Base-by-base conservation (phyloP, 2,113 vertebrate genomes). In the Rhea americana region DNA sequence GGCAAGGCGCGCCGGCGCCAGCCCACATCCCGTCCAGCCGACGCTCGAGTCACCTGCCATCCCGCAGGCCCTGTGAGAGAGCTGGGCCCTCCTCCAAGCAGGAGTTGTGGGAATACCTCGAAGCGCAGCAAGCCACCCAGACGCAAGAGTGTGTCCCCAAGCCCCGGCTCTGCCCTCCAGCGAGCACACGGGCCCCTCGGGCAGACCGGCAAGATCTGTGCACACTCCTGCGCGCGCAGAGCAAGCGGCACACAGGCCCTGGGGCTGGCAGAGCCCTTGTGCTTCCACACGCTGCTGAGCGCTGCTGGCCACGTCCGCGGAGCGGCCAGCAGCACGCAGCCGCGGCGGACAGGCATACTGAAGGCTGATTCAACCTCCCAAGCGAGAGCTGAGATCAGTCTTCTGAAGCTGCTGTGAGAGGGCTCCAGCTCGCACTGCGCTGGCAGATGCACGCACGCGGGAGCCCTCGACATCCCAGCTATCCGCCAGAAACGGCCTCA, bases 11-110 rank as follows among this genome's bases (percentile, higher is more conserved):
- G 4, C 37, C 1, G 43, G 28, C 77, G 45, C 21, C 41, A 0
- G 59, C 66, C 61, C 8, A 1, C 72, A 73, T 67, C 32, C 58
- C 53, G 30, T 13, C 32, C 1, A 1, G 74, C 74, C 78, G 89
- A 83, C 72, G 82, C 87, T 39, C 1, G 3, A 72, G 67, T 76
- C 91, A 93, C 94, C 91, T 85, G 91, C 82, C 79, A 70, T 19
- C 32, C 4, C 50, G 37, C 76, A 1, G 5, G 5, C 50, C 41
- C 81, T 1, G 6, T 4, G 21, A 75, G 41, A 15, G 71, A 53
- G 55, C 50, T 4, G 47, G 78, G 41, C 30, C 62, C 76, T 59
- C 81, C 81, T 1, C n/a, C 73, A 16, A 66, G 41, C 28, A 71
- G 43, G 73, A 70, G 74, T 71, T n/a, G 41, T 3, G 82, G 66